These are phyloP conservation scores for Coenonympha arcania DNA, from an alignment of 2,888 invertebrate genomes.

Conservation along the genomic window DNA sequence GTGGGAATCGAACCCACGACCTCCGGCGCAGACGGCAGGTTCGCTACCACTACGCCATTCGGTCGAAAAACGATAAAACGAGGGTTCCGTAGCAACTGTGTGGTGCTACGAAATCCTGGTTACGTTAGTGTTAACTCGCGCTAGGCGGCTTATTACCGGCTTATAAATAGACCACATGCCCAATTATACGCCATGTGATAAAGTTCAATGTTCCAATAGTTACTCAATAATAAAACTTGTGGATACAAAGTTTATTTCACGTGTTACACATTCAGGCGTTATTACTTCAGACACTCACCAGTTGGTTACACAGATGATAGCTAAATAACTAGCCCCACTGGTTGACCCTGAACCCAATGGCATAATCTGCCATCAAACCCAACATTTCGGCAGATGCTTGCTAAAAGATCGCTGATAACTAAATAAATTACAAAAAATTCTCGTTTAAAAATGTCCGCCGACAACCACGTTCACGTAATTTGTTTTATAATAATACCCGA, in stretches of 20 bases:
- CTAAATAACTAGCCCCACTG: conserved; percentile 39
- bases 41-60: too few species aligned
- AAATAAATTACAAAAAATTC: conserved; percentile 4
- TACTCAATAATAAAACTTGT: conserved; percentile 16
- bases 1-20: too few species aligned
- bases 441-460: conserved; percentile 18
- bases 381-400: conserved; percentile 63
- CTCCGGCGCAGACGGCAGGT: too few species aligned
- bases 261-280: conserved; percentile 23
- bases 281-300: conserved; percentile 30
- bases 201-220: conserved; percentile 38
- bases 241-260: not conserved
- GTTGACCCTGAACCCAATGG: conserved; percentile 55
- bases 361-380: conserved; percentile 52
- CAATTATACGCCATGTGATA: conserved; percentile 42
- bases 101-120: too few species aligned
- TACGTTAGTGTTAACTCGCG: too few species aligned
- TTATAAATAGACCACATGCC: conserved; percentile 32
- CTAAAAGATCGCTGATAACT: conserved; percentile 52
- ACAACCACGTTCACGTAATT: conserved; percentile 23
- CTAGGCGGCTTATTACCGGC: too few species aligned
- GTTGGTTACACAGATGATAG: conserved; percentile 39
- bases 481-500: conserved; percentile 18
- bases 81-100: too few species aligned
- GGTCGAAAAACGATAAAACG: too few species aligned